Percentiles rank a stretch among this genome's conserved stretches.
These are phyloP conservation scores for Ammospiza caudacuta DNA, from an alignment of 2,113 vertebrate genomes.

Conservation along the genomic window DNA sequence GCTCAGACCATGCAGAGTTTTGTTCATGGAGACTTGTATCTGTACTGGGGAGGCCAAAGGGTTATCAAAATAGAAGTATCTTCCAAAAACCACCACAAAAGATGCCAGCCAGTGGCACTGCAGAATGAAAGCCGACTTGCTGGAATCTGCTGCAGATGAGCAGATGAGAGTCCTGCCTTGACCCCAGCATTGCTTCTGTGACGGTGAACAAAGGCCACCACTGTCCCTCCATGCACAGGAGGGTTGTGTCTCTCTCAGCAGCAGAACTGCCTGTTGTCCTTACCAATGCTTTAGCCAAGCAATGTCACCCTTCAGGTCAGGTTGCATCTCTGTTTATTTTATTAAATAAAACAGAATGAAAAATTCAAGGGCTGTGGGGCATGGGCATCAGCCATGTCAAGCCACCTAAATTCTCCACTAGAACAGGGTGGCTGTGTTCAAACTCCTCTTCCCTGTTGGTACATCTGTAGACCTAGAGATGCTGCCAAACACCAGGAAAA, in stretches of 20 bases:
- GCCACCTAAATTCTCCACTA: not conserved
- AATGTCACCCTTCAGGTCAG: not conserved
- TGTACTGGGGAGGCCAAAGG: not conserved
- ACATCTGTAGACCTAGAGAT: not conserved
- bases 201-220: not conserved
- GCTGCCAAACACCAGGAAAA: not conserved
- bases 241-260: not conserved
- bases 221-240: accelerated
- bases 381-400: not conserved
- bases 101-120: not conserved
- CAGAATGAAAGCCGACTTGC: not conserved
- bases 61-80: not conserved
- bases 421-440: not conserved
- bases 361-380: not conserved
- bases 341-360: not conserved
- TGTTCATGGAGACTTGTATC: not conserved
- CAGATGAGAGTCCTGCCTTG: not conserved
- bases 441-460: not conserved
- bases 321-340: not conserved
- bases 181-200: not conserved
- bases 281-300: not conserved
- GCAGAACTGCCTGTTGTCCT: not conserved
- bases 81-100: not conserved
- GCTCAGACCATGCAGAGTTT: not conserved
- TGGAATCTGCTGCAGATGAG: not conserved